Base-by-base conservation (phyloP, 1,140 invertebrate genomes). In the Drosophila navojoa region DNA sequence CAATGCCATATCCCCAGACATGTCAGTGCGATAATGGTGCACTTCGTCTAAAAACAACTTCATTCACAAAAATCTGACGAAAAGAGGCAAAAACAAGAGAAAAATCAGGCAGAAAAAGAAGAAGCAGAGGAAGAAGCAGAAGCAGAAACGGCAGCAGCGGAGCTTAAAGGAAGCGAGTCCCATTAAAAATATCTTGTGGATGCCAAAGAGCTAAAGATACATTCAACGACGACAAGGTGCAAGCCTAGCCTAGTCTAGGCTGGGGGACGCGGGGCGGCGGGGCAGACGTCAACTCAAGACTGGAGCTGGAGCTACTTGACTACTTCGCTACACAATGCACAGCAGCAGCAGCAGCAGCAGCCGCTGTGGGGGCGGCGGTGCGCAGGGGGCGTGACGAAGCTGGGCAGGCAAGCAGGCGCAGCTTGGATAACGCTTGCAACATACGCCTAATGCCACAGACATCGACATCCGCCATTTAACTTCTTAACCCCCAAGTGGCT, bases 161-260 rank as follows among this genome's bases (percentile, higher is more conserved):
- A 44, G 45, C 11, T 42, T 16, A 87, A 89, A 87, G 79, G 82
- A 89, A 89, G 79, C 82, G 82, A 45, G 84, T 77, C 80, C 84
- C 84, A 89, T 89, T 87, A 87, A 87, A 89, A 87, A 89, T 87
- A 87, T 86, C 82, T 86, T 82, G 81, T 87, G 84, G 68, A 82
- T 89, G 84, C 84, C 82, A 82, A 57, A 71, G 53, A 79, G 79
- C 79, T 42, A 53, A 69, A 86, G 82, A 86, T 87, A 87, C 75
- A 80, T 69, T 66, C 71, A 47, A 64, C 42, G 58, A 59, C 27
- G 76, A 69, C 58, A 19, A 49, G 35, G 60, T 40, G 11, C 66
- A 69, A 55, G 70, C 40, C 59, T 54, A 40, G 25, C 15, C 7
- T 35, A 47, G 29, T 16, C 50, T 11, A 13, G 5, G 5, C 13